Base-by-base conservation (phyloP, 1,140 invertebrate genomes). In the Musca vetustissima region DNA sequence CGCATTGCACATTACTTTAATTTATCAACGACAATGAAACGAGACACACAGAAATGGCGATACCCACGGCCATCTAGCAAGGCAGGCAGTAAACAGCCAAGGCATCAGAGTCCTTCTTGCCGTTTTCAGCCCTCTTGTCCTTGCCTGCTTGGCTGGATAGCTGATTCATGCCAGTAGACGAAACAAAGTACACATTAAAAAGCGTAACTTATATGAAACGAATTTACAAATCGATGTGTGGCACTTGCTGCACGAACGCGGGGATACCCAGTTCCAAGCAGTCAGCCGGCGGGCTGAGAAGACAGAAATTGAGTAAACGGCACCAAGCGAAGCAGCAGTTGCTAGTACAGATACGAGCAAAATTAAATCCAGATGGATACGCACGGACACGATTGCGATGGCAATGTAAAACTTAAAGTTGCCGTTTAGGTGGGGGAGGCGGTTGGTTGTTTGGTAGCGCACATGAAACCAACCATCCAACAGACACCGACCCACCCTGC, bases 221-320 rank as follows among this genome's bases (percentile, higher is more conserved):
- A 61, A 61, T 61, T 61, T 61, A 19, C 57, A 61, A 61, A 61
- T 61, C 57, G 57, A 61, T 61, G 57, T 61, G 57, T 61, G 28
- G 57, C 57, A 61, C 57, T 61, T 61, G 57, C 57, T 61, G 28
- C 28, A 61, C 36, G 22, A 1, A 28, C 55, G 28, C 14, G n/a
- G 14, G 28, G 4, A 59, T n/a, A 59, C 24, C 15, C 24, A 32
- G 6, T 3, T 14, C 25, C 14, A 32, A 32, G 17, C 24, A 32
- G 13, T 14, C 53, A 32, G 4, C 13, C 55, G 25, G 25, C 19
- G 11, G 19, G 1, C 2, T n/a, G 50, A 32, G 9, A 4, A 9
- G 28, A 32, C 28, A 32, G 28, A 32, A 3, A 11, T 13, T 43
- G 11, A 43, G 21, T 14, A 32, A 24, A 28, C n/a, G 25, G 19